phyloP scores from a whole-genome alignment of 2,797 vertebrate genomes.

The Mycteria americana region DNA sequence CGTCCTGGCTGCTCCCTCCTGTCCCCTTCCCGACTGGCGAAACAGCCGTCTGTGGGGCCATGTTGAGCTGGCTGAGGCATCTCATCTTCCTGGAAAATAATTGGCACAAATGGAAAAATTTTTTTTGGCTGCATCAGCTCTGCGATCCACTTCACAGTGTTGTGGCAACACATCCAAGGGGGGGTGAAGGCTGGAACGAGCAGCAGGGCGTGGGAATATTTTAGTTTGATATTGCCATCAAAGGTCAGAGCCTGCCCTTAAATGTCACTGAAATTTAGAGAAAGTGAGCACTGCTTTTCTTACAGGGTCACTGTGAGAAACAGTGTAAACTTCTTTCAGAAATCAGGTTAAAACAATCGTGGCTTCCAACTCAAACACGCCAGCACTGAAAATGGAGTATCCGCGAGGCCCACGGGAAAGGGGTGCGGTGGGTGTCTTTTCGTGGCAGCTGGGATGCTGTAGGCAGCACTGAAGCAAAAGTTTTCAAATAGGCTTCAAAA shows the following conservation, averaged over 20 bases:
- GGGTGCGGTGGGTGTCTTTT: neutral
- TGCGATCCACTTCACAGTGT: neutral
- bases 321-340: neutral
- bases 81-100: neutral
- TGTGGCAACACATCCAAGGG: neutral
- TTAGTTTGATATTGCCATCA: neutral
- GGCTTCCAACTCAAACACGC: neutral
- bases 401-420: neutral
- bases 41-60: rapidly evolving
- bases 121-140: neutral
- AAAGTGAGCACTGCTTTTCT: neutral
- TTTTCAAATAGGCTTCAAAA: neutral
- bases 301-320: neutral
- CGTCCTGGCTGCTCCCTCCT: neutral
- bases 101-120: neutral
- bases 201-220: neutral
- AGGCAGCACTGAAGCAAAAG: neutral
- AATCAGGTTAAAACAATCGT: neutral
- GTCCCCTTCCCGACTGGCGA: rapidly evolving
- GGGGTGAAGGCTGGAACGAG: neutral
- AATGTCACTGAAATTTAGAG: neutral
- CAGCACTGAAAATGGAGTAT: neutral
- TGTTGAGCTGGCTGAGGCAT: neutral
- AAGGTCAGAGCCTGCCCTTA: neutral
- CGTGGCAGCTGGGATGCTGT: neutral